Base-by-base conservation (phyloP, 2,888 invertebrate genomes). In the Heteromyza rotundicornis region DNA sequence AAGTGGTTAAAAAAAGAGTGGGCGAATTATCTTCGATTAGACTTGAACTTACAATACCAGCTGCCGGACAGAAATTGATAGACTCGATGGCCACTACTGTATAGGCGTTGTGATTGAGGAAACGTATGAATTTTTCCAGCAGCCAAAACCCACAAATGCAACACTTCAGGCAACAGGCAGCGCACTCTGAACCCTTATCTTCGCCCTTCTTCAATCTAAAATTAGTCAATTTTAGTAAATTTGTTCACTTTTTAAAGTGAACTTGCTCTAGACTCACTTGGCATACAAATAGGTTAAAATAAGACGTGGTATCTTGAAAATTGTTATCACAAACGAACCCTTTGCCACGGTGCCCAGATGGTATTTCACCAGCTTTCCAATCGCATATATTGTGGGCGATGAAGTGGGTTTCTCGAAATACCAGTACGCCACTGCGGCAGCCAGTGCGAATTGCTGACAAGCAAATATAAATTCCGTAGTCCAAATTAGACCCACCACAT, bases 331-430 rank as follows among this genome's bases (percentile, higher is more conserved):
- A 68, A 98, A 88, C 0, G 97, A 95, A 1, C 98, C 98, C 75
- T 97, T 92, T 0, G 97, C 98, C 2, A 97, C 90, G 0, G 98
- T 95, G 14, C 98, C 98, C 74, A 97, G 85, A 82, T 98, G 97
- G 78, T 96, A 98, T 76, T 92, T 91, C 5, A 92, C 75, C 24
- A 94, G 84, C 74, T 92, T 92, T 56, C 90, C 88, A 71, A 92
- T 89, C 2, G 82, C 82, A 65, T 82, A 82, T 54, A 74, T 58
- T 1, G 82, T 81, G 1, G 92, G 92, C 0, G 89, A 87, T 23
- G 89, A 87, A 65, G 90, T 88, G 59, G 89, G 89, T 32, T 91
- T 90, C 74, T 89, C 89, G 72, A 98, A 97, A 82, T 95, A 97
- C 97, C 97, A 98, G 74, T 90, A 91, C 0, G 95, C 94, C 1